Evolutionary conservation across 2,888 invertebrate species (phyloP).

Genomic region (Cerastis rubricosa): DNA sequence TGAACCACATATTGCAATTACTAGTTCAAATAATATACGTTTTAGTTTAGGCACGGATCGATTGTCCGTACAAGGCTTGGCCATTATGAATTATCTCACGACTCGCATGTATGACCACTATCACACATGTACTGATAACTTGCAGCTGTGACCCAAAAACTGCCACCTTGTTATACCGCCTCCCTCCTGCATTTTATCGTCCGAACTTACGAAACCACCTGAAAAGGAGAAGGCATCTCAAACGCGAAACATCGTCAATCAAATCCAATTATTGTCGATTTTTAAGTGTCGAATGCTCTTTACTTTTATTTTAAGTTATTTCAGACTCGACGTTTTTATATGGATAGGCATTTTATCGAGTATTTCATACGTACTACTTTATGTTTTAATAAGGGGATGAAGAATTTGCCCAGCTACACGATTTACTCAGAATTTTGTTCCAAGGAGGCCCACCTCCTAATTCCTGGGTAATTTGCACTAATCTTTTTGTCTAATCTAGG

Average conservation of each 20-base stretch:
- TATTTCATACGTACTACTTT: background rate
- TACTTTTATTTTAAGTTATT: constrained; percentile 8
- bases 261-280: constrained; percentile 32
- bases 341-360: background rate
- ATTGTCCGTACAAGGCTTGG: constrained; percentile 72
- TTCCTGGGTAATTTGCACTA: too few relatives aligned
- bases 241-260: constrained; percentile 18
- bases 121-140: constrained; percentile 81
- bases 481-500: too few relatives aligned
- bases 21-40: constrained; percentile 38
- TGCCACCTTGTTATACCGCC: constrained; percentile 70
- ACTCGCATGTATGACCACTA: constrained; percentile 74
- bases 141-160: constrained; percentile 89
- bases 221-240: constrained; percentile 62
- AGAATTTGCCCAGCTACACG: constrained; percentile 8
- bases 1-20: constrained; percentile 41
- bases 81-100: constrained; percentile 79
- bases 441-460: too few relatives aligned
- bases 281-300: background rate
- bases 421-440: too few relatives aligned
- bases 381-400: background rate
- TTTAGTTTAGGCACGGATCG: constrained; percentile 53
- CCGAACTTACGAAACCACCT: constrained; percentile 58
- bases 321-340: constrained; percentile 10
- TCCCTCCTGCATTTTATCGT: constrained; percentile 56